These are phyloP conservation scores for Aptenodytes patagonicus DNA, from an alignment of 2,113 vertebrate genomes.

Conservation along the genomic window DNA sequence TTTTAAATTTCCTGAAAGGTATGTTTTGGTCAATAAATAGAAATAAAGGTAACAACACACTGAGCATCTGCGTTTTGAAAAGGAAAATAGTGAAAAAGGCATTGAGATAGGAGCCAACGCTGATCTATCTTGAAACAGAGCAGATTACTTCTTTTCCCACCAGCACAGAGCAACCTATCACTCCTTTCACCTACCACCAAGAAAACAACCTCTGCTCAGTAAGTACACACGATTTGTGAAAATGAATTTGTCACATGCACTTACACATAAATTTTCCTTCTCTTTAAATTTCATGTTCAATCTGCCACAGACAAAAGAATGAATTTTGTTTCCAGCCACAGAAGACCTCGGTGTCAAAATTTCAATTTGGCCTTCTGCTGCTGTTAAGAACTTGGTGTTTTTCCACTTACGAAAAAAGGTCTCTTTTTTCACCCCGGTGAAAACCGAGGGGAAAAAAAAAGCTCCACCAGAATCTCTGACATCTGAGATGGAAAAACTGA, in stretches of 20 bases:
- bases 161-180: background rate
- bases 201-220: background rate
- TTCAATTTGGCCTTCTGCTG: background rate
- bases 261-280: background rate
- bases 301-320: background rate
- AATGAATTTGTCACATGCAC: background rate
- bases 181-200: background rate
- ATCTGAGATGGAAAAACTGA: background rate
- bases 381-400: background rate
- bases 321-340: slow-evolving; percentile 12
- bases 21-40: background rate
- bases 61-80: fast-evolving
- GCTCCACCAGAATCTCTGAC: background rate
- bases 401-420: background rate
- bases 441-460: background rate
- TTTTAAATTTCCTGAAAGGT: background rate
- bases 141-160: background rate
- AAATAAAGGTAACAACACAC: background rate
- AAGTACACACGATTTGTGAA: background rate
- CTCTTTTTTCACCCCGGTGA: background rate
- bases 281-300: background rate
- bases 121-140: background rate
- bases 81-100: background rate
- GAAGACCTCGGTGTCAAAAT: background rate
- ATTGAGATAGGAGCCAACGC: background rate